phyloP scores from a whole-genome alignment of 1,140 invertebrate genomes.

The Hydropsyche tenuis region DNA sequence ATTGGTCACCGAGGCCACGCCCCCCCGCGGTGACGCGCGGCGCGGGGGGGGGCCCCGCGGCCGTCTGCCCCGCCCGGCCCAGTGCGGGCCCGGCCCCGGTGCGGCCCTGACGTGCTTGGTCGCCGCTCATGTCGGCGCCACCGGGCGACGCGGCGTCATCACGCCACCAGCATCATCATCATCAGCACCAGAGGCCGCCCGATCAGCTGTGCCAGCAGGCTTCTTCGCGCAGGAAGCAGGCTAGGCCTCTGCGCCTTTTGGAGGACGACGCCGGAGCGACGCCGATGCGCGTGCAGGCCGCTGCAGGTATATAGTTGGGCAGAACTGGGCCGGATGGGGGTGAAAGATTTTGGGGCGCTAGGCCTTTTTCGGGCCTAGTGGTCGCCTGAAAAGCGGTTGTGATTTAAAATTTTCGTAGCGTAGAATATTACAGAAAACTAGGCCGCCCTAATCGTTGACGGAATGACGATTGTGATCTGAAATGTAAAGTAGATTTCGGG shows the following conservation, averaged over 20 bases:
- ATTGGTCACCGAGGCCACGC: not conserved
- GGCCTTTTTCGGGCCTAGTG: too few species aligned
- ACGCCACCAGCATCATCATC: conserved; percentile 12
- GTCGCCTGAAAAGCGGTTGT: too few species aligned
- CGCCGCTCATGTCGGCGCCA: conserved; percentile 9
- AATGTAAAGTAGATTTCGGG: too few species aligned
- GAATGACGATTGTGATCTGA: too few species aligned
- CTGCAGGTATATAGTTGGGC: too few species aligned
- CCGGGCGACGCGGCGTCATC: conserved; percentile 14
- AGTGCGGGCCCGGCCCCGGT: conserved; percentile 23
- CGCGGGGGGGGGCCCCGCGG: not conserved
- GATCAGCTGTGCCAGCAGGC: conserved; percentile 27
- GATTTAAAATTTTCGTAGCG: too few species aligned
- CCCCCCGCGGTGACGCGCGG: conserved; percentile 3
- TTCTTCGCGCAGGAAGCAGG: conserved; percentile 71
- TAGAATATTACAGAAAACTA: too few species aligned
- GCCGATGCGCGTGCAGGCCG: conserved; percentile 9
- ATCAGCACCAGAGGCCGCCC: conserved; percentile 19
- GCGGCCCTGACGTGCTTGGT: conserved; percentile 19
- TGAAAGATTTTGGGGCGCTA: too few species aligned
- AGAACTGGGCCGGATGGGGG: too few species aligned
- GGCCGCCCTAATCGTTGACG: too few species aligned
- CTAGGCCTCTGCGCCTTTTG: conserved; percentile 64
- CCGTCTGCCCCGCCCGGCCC: conserved; percentile 21
- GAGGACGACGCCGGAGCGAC: conserved; percentile 56